These are phyloP conservation scores for Agrochola circellaris DNA, from an alignment of 2,888 invertebrate genomes.

Conservation along the genomic window DNA sequence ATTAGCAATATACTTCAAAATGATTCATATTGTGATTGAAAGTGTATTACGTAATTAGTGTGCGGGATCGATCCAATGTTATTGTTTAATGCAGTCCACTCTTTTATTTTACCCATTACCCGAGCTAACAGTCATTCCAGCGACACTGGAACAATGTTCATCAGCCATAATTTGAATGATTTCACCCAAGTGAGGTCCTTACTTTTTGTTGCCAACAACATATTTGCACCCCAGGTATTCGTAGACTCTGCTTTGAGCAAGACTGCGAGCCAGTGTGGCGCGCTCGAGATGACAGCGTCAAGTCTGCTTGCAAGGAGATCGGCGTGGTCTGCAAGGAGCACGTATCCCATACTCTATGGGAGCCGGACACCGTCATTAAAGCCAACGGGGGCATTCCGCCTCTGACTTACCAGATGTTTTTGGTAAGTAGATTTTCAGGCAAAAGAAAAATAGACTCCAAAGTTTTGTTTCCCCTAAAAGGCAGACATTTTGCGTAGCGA, in stretches of 20 bases:
- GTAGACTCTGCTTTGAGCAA: slow-evolving; percentile 91
- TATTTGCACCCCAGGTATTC: slow-evolving; percentile 75
- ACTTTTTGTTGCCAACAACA: neutral
- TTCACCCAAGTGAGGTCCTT: neutral
- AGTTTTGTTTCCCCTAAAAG: neutral
- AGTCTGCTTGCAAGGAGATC: slow-evolving; percentile 88
- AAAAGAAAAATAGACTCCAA: neutral
- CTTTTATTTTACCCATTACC: too few species aligned
- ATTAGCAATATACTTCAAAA: too few species aligned
- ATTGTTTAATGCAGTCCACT: too few species aligned
- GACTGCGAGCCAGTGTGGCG: slow-evolving; percentile 94
- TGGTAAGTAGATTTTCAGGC: slow-evolving; percentile 82
- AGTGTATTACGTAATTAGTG: too few species aligned
- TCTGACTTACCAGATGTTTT: slow-evolving; percentile 93
- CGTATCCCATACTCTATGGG: slow-evolving; percentile 94
- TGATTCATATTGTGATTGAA: too few species aligned
- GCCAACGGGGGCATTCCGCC: slow-evolving; percentile 94
- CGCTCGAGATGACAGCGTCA: slow-evolving; percentile 91
- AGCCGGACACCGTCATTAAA: slow-evolving; percentile 91
- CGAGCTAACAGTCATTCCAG: too few species aligned
- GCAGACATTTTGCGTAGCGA: neutral
- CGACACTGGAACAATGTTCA: too few species aligned
- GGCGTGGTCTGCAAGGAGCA: slow-evolving; percentile 91
- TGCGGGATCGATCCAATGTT: too few species aligned
- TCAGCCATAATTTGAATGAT: too few species aligned